phyloP scores from a whole-genome alignment of 2,113 vertebrate species.

The Chauna torquata region DNA sequence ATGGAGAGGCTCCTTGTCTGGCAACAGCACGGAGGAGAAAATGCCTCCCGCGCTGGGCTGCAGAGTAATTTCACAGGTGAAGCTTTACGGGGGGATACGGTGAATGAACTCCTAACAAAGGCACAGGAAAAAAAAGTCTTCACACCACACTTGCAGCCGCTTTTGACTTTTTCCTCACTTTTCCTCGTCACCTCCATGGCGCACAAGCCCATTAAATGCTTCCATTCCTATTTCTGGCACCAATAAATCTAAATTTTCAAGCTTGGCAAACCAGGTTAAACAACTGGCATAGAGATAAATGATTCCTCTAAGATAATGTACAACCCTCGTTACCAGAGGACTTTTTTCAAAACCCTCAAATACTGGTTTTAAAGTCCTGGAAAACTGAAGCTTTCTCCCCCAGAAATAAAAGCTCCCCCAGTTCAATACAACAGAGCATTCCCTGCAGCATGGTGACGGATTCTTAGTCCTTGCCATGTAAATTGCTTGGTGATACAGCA shows the following conservation, averaged over 20 bases:
- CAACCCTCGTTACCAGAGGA: slow-evolving; percentile 58
- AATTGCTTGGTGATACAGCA: not conserved
- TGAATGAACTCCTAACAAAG: not conserved
- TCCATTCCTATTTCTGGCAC: slow-evolving; percentile 68
- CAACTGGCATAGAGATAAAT: slow-evolving; percentile 77
- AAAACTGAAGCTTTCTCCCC: not conserved
- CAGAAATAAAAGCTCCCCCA: not conserved
- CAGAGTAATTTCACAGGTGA: not conserved
- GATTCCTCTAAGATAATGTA: slow-evolving; percentile 67
- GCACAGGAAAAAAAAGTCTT: fast-evolving
- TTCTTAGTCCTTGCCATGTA: not conserved
- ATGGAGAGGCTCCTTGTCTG: not conserved
- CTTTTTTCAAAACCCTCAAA: not conserved
- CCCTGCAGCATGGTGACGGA: not conserved
- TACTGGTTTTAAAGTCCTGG: not conserved
- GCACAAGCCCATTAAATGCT: slow-evolving; percentile 61
- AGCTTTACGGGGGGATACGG: not conserved
- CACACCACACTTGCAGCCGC: not conserved
- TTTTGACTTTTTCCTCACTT: not conserved
- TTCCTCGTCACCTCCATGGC: slow-evolving; percentile 17
- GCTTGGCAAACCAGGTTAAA: slow-evolving; percentile 71
- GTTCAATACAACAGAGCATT: not conserved
- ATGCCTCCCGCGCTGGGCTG: fast-evolving
- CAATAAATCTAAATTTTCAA: slow-evolving; percentile 83
- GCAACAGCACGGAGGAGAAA: not conserved